Percentiles rank a stretch among this genome's conserved stretches.
These are phyloP conservation scores for Melipona beecheii DNA, from an alignment of 2,888 invertebrate species.

Conservation along the genomic window DNA sequence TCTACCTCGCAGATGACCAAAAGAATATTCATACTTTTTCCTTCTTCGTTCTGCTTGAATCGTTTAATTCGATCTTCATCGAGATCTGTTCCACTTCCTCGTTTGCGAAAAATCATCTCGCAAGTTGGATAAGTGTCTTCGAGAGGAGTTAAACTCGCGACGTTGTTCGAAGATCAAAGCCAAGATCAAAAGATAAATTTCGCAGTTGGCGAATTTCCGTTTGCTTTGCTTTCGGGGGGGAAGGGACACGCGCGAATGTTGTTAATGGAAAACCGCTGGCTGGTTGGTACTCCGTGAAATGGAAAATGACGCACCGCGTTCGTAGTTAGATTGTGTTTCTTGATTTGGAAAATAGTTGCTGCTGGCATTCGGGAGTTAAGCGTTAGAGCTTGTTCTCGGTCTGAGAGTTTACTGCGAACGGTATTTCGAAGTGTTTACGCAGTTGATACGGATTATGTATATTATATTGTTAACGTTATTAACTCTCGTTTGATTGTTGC, in stretches of 20 bases:
- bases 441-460: not conserved
- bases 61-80: not conserved
- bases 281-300: not conserved
- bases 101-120: not conserved
- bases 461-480: not conserved
- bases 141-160: not conserved
- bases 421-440: not conserved
- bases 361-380: not conserved
- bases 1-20: not conserved
- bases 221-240: too few relatives aligned
- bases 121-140: too few relatives aligned
- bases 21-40: not conserved
- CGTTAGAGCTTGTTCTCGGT: not conserved
- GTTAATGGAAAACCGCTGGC: not conserved
- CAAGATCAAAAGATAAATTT: slow-evolving; percentile 13
- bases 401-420: not conserved
- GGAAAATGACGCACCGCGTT: not conserved
- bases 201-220: not conserved
- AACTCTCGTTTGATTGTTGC: not conserved
- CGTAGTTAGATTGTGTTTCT: not conserved
- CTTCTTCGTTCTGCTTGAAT: not conserved
- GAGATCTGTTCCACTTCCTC: slow-evolving; percentile 54
- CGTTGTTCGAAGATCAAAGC: not conserved
- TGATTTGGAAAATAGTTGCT: not conserved
- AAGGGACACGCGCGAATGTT: not conserved